Conservation (phyloP, 2,113 vertebrate genomes). For the Gadus chalcogrammus region DNA sequence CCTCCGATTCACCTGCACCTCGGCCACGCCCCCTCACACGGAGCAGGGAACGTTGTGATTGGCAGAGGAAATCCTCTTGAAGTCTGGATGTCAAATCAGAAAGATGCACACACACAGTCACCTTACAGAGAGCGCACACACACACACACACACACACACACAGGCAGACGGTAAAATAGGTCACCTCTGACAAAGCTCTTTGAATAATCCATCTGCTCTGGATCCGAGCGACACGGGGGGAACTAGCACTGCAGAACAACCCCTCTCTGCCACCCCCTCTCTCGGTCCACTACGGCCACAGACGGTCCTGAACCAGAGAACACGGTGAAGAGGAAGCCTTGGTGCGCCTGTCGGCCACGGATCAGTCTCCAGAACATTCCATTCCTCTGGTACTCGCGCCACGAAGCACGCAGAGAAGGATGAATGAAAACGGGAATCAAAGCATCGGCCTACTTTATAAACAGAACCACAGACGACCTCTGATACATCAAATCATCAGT, state of each 20-base stretch:
- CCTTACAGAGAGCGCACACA: conserved; percentile 32
- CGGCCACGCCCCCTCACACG: too few species aligned
- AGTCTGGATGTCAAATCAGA: conserved; percentile 27
- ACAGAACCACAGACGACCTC: too few species aligned
- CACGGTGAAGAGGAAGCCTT: too few species aligned
- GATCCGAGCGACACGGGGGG: conserved; percentile 22
- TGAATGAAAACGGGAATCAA: too few species aligned
- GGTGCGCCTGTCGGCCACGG: too few species aligned
- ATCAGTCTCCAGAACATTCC: too few species aligned
- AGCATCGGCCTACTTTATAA: too few species aligned
- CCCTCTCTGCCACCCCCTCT: conserved; percentile 1
- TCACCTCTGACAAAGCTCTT: conserved; percentile 56
- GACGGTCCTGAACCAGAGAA: too few species aligned
- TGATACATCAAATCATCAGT: too few species aligned
- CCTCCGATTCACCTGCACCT: not conserved
- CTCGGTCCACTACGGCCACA: not conserved
- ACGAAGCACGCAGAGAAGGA: too few species aligned
- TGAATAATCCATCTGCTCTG: conserved; percentile 49
- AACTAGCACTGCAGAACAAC: conserved; percentile 39
- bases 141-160: conserved; percentile 22
- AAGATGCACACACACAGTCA: conserved; percentile 44
- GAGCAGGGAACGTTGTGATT: conserved; percentile 26
- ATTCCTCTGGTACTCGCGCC: too few species aligned
- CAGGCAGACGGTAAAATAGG: conserved; percentile 49
- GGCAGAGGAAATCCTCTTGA: conserved; percentile 19